Base-by-base conservation (phyloP, 2,113 vertebrate genomes). In the Cettia cetti region DNA sequence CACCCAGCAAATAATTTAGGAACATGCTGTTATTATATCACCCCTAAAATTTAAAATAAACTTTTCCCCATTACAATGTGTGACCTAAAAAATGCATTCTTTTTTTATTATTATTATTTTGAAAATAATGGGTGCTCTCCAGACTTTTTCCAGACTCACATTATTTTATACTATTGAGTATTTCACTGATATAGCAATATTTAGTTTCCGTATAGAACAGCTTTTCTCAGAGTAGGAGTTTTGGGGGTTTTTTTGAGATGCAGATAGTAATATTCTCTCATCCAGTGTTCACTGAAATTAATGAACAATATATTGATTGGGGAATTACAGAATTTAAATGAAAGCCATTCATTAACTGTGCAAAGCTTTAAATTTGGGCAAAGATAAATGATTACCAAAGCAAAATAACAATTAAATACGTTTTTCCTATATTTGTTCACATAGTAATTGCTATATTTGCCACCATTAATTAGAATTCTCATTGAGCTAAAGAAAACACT, bases 351-450 rank as follows among this genome's bases (percentile, higher is more conserved):
- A 96, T 93, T 94, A 94, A 76, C 39, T 57, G 9, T 60, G 47
- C 50, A 77, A 90, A 84, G 64, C 72, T 91, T 84, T 80, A 94
- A 89, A 94, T 95, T 60, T 90, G 20, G 18, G 31, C 33, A 45
- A 92, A 93, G 80, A 90, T 26, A 93, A 94, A 93, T 87, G 22
- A 91, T 84, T 95, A 87, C 50, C 70, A 74, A 91, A 94, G 60
- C 19, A 89, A 70, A 87, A 40, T 56, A 88, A 91, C 57, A 95
- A 93, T 90, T 78, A 89, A 87, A 78, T 30, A 44, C 88, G 40
- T 24, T 88, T 90, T 16, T 79, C 66, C 42, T 82, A 2, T 66
- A 74, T 81, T 95, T 85, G 31, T 83, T 96, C 1, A 0, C 3
- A 2, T 61, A 87, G 24, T 59, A 93, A 94, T 94, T 87, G 65